These are phyloP conservation scores for Montipora capricornis DNA, from an alignment of 64 coral and sea anemone genomes.

Conservation along the genomic window DNA sequence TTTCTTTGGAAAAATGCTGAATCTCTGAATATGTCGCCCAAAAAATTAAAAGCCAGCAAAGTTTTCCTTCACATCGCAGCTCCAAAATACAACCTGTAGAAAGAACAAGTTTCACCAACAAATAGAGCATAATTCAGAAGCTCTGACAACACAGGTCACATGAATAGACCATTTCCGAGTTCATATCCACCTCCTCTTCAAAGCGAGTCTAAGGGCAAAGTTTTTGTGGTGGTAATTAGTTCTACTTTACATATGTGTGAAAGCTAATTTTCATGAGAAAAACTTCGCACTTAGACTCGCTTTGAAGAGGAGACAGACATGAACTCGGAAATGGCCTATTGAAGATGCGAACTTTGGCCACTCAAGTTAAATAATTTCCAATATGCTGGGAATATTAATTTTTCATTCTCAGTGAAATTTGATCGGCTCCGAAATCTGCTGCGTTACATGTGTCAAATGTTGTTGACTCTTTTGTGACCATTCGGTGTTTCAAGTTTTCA, in stretches of 20 bases:
- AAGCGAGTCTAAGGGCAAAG: no score
- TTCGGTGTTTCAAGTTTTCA: neutral
- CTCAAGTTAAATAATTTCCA: neutral
- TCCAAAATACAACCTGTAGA: neutral
- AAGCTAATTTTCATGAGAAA: no score
- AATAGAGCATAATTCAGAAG: neutral
- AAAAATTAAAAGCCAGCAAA: neutral
- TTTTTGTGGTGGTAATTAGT: no score
- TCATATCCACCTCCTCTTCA: no score
- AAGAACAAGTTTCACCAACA: neutral
- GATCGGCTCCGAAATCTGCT: neutral
- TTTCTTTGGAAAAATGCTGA: neutral
- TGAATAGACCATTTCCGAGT: neutral
- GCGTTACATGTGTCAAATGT: neutral
- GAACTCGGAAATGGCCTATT: neutral
- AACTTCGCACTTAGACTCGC: no score
- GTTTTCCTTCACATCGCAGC: neutral
- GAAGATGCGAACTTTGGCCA: neutral
- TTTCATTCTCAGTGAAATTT: neutral
- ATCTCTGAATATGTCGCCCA: neutral
- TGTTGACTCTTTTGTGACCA: neutral
- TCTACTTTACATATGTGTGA: no score
- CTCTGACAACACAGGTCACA: neutral
- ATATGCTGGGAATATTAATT: neutral
- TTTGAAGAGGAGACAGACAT: no score